Conservation (phyloP, 1,140 invertebrate genomes). For the Limonius californicus region DNA sequence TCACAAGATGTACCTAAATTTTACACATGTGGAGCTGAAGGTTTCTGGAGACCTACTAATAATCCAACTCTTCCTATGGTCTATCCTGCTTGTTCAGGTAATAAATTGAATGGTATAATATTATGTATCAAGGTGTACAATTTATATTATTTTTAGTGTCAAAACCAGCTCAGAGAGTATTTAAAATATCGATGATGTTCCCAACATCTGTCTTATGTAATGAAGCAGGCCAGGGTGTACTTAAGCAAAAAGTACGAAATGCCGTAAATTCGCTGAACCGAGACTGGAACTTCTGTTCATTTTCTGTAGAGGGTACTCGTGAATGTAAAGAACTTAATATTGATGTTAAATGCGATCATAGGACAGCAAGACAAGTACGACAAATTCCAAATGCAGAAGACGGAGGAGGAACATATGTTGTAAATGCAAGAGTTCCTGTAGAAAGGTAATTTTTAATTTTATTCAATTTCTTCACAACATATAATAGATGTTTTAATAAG, state of each 20-base stretch:
- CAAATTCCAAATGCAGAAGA: slow-evolving; percentile 59
- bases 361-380: slow-evolving; percentile 59
- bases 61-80: slow-evolving; percentile 74
- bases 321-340: slow-evolving; percentile 87
- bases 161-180: slow-evolving; percentile 83
- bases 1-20: slow-evolving; percentile 89
- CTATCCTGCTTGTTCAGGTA: slow-evolving; percentile 88
- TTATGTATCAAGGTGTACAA: no score
- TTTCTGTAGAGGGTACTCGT: slow-evolving; percentile 73
- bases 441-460: slow-evolving; percentile 84
- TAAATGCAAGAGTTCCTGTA: slow-evolving; percentile 74
- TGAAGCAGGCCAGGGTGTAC: slow-evolving; percentile 86
- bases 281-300: slow-evolving; percentile 92
- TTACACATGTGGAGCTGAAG: slow-evolving; percentile 94
- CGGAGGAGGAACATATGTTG: slow-evolving; percentile 69
- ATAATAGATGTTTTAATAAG: no score
- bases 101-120: no score
- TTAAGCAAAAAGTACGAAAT: slow-evolving; percentile 80
- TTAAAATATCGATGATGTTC: slow-evolving; percentile 90
- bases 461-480: no score
- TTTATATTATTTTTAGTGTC: slow-evolving; percentile 59
- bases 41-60: slow-evolving; percentile 87
- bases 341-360: slow-evolving; percentile 84
- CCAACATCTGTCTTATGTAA: slow-evolving; percentile 90
- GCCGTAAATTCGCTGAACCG: slow-evolving; percentile 86